Evolutionary conservation across 2,888 invertebrate species (phyloP).

Genomic region (Mystacides longicornis): DNA sequence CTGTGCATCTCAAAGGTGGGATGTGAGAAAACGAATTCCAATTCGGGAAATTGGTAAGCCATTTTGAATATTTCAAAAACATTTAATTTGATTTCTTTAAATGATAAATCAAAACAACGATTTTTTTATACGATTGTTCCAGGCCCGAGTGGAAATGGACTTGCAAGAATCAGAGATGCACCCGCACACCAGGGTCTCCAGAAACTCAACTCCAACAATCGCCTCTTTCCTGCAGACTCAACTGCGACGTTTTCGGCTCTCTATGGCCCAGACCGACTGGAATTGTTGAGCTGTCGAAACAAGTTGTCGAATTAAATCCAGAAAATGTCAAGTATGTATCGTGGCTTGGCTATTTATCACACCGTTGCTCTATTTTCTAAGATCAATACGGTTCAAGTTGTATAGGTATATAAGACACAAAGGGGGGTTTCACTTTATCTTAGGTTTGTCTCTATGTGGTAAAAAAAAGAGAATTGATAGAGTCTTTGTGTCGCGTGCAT

Average conservation of each 20-base stretch:
- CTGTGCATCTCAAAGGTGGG: not conserved
- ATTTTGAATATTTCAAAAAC: not conserved
- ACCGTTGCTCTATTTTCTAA: too few species aligned
- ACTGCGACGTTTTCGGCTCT: slow-evolving; percentile 60
- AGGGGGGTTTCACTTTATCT: too few species aligned
- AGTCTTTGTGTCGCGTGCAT: too few species aligned
- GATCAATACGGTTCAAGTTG: too few species aligned
- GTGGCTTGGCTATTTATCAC: not conserved
- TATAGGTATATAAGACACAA: too few species aligned
- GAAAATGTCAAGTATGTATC: slow-evolving; percentile 42
- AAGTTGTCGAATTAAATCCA: slow-evolving; percentile 50
- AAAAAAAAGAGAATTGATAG: too few species aligned
- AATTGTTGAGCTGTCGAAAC: slow-evolving; percentile 36
- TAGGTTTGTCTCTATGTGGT: too few species aligned
- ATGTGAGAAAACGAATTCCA: not conserved
- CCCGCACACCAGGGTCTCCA: slow-evolving; percentile 30
- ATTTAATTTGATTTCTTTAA: not conserved
- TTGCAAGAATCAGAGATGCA: slow-evolving; percentile 40
- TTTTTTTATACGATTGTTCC: too few species aligned
- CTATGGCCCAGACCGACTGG: slow-evolving; percentile 65
- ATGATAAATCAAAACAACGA: not conserved
- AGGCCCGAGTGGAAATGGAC: slow-evolving; percentile 43
- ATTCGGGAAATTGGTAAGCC: not conserved
- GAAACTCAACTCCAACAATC: slow-evolving; percentile 39
- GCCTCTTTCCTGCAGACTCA: slow-evolving; percentile 57